Conservation (phyloP, 2,888 invertebrate species). For the Meloe dianella region DNA sequence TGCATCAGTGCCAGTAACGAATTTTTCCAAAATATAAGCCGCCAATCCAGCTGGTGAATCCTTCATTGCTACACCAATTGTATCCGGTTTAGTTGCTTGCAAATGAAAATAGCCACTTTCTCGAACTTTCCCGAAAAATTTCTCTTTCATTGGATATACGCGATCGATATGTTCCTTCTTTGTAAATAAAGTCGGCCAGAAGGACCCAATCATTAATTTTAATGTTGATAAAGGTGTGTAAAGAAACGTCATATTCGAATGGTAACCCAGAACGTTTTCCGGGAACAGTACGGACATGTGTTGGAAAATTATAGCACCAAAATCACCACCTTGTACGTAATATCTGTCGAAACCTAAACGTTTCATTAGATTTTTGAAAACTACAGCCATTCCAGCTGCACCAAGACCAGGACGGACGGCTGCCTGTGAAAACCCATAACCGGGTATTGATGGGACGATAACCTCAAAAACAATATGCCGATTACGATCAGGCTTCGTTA, state of each 20-base stretch:
- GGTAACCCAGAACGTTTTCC: slow-evolving; percentile 63
- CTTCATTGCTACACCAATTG: slow-evolving; percentile 73
- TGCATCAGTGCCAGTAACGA: slow-evolving; percentile 74
- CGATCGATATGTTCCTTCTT: slow-evolving; percentile 59
- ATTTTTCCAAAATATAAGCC: slow-evolving; percentile 90
- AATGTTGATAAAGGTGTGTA: slow-evolving; percentile 53
- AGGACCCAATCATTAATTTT: slow-evolving; percentile 57
- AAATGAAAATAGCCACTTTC: slow-evolving; percentile 74
- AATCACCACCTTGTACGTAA: slow-evolving; percentile 82
- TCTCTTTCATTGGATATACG: slow-evolving; percentile 63
- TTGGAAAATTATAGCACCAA: slow-evolving; percentile 72
- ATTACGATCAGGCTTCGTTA: slow-evolving; percentile 62
- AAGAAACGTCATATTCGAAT: slow-evolving; percentile 67
- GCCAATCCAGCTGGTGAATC: slow-evolving; percentile 87
- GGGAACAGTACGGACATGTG: slow-evolving; percentile 70
- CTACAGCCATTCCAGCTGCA: slow-evolving; percentile 63
- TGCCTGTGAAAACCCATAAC: slow-evolving; percentile 62
- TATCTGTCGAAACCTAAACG: slow-evolving; percentile 71
- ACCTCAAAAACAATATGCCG: slow-evolving; percentile 71
- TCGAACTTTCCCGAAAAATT: slow-evolving; percentile 54
- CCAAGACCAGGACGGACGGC: slow-evolving; percentile 70
- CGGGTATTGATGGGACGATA: slow-evolving; percentile 65
- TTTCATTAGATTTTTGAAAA: slow-evolving; percentile 73
- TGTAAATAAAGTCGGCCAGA: slow-evolving; percentile 63
- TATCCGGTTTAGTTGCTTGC: slow-evolving; percentile 90